Conservation (phyloP, 2,797 vertebrate genomes). For the Lophotriccus pileatus region DNA sequence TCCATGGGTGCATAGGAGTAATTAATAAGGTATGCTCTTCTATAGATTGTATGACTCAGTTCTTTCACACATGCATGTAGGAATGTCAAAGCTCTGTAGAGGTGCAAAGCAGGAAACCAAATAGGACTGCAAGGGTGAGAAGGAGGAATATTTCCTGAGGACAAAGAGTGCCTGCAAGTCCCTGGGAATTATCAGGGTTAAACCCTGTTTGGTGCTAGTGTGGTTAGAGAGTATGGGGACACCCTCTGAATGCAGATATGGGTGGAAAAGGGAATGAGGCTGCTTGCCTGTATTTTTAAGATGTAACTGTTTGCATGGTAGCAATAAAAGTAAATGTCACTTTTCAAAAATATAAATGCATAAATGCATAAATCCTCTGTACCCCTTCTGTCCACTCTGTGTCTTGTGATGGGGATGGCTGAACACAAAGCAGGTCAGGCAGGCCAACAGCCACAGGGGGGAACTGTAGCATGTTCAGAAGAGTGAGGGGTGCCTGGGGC, state of each 20-base stretch:
- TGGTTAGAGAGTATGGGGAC: neutral
- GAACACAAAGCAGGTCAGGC: neutral
- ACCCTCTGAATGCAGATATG: neutral
- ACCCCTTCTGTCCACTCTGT: neutral
- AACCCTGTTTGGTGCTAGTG: neutral
- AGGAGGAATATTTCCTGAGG: accelerated
- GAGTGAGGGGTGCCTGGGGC: neutral
- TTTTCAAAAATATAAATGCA: neutral
- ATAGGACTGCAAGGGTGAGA: neutral
- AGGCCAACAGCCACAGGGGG: neutral
- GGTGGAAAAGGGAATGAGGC: neutral
- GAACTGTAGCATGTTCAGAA: neutral
- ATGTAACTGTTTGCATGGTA: neutral
- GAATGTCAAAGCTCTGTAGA: neutral
- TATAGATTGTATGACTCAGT: neutral
- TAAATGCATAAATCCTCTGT: neutral
- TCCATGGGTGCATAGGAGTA: neutral
- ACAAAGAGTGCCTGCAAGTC: neutral
- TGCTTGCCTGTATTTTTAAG: neutral
- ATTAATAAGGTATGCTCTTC: neutral
- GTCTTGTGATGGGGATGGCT: neutral
- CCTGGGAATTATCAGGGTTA: neutral
- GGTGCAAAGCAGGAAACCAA: neutral
- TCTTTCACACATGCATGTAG: accelerated
- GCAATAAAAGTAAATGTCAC: neutral